A percentile compares a stretch with the other conserved stretches of the same genome.
These are phyloP conservation scores for Carcina quercana DNA, from an alignment of 2,888 invertebrate genomes.

Conservation along the genomic window DNA sequence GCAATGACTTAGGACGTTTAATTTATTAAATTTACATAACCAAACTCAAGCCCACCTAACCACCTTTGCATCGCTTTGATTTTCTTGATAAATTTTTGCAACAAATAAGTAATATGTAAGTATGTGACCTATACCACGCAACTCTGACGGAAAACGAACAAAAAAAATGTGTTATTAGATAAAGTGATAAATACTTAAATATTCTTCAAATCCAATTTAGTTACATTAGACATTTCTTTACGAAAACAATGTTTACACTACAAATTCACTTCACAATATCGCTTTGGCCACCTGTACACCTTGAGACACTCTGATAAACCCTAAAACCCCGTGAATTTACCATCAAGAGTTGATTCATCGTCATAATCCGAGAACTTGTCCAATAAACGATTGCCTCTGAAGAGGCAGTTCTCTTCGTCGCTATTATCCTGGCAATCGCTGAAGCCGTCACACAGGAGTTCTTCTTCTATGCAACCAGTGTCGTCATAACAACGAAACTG, in stretches of 20 bases:
- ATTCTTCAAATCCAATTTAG: too few relatives aligned
- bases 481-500: slow-evolving; percentile 73
- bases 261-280: background rate
- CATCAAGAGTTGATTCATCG: slow-evolving; percentile 1
- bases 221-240: background rate
- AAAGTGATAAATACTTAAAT: too few relatives aligned
- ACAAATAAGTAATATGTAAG: too few relatives aligned
- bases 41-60: too few relatives aligned
- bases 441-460: slow-evolving; percentile 74
- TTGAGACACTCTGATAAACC: background rate
- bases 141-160: too few relatives aligned
- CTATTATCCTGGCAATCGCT: slow-evolving; percentile 77
- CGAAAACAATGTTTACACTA: too few relatives aligned
- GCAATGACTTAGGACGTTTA: too few relatives aligned
- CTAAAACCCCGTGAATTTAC: slow-evolving; percentile 4
- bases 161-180: too few relatives aligned
- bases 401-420: slow-evolving; percentile 76
- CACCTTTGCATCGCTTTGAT: too few relatives aligned
- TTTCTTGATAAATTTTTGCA: too few relatives aligned
- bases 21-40: too few relatives aligned
- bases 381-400: slow-evolving; percentile 52
- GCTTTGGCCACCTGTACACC: background rate
- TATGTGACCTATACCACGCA: too few relatives aligned
- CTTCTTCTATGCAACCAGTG: slow-evolving; percentile 75
- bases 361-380: slow-evolving; percentile 10